Evolutionary conservation across 2,113 vertebrate genomes (phyloP).

Genomic region (Ctenomys sociabilis): DNA sequence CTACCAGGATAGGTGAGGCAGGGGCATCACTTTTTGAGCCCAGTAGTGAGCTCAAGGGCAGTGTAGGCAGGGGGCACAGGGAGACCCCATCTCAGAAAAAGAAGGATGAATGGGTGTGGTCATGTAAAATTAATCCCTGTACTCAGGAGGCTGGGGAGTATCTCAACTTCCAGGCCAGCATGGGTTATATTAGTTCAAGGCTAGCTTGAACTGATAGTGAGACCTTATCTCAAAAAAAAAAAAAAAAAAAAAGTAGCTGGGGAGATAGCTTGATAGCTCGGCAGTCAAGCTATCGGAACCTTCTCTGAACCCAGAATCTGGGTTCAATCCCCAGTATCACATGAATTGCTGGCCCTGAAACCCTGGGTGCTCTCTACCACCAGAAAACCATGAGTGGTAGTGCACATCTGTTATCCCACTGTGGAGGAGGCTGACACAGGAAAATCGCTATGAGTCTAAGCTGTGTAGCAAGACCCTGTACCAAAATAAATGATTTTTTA

Average conservation of each 20-base stretch:
- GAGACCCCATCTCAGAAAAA: neutral
- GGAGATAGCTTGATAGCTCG: too few species aligned
- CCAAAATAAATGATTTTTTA: neutral
- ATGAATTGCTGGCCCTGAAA: too few species aligned
- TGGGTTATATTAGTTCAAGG: neutral
- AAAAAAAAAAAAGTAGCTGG: neutral
- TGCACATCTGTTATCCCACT: too few species aligned
- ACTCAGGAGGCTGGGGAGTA: neutral
- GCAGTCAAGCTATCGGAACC: too few species aligned
- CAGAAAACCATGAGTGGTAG: too few species aligned
- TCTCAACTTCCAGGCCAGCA: neutral
- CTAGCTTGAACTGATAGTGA: neutral
- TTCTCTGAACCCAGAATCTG: too few species aligned
- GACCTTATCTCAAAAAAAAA: neutral
- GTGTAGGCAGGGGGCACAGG: neutral
- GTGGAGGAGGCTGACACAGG: too few species aligned
- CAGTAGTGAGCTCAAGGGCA: neutral
- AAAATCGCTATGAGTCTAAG: too few species aligned
- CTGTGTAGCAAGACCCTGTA: neutral
- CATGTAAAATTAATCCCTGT: neutral
- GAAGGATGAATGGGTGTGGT: neutral
- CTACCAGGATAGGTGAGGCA: neutral
- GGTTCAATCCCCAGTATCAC: too few species aligned
- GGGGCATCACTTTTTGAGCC: too few species aligned
- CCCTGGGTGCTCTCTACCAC: too few species aligned